Base-by-base conservation (phyloP, 2,888 invertebrate species). In the Crocallis elinguaria region DNA sequence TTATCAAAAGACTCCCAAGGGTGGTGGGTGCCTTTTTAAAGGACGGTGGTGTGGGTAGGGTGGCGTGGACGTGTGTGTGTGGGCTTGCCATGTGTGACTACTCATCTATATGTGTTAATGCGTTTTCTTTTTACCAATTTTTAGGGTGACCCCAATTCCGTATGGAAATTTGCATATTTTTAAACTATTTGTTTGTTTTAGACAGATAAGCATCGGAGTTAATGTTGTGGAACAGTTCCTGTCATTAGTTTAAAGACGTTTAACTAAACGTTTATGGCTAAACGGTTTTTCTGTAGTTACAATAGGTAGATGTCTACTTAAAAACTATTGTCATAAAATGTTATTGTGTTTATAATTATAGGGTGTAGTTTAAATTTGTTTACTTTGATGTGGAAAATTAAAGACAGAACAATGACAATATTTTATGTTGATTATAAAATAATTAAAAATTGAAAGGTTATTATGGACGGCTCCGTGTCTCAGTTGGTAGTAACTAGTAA, bases 91-190 rank as follows among this genome's bases (percentile, higher is more conserved):
- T 85, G 85, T 87, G 83, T 82, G 83, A 84, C 85, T 81, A 84
- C 78, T 88, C 88, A 88, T 87, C 84, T 90, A 90, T 90, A 90
- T 89, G 90, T 90, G 91, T 88, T 91, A 91, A 91, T 91, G 90
- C 88, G 90, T 90, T 91, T 91, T 91, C 89, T 91, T 91, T 91
- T 91, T 91, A 91, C 88, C 89, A 91, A 91, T 88, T 88, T 89
- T 82, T 84, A 70, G 74, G 82, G 84, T 84, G 84, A 72, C 85
- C 68, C 67, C 60, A 44, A 57, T 60, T 66, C 57, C 14, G 49
- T 36, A 48, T 32, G 21, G 49, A 54, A 64, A 64, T 62, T 64
- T 61, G 56, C 60, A 65, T 60, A 62, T 61, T 60, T 59, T 39
- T 33, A 51, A 48, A 53, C 51, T 39, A 49, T 53, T 16, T 45